A percentile compares a stretch with the other conserved stretches of the same genome.
Evolutionary conservation across 2,888 invertebrate species (phyloP).

Genomic region (Eucera pruinosa): DNA sequence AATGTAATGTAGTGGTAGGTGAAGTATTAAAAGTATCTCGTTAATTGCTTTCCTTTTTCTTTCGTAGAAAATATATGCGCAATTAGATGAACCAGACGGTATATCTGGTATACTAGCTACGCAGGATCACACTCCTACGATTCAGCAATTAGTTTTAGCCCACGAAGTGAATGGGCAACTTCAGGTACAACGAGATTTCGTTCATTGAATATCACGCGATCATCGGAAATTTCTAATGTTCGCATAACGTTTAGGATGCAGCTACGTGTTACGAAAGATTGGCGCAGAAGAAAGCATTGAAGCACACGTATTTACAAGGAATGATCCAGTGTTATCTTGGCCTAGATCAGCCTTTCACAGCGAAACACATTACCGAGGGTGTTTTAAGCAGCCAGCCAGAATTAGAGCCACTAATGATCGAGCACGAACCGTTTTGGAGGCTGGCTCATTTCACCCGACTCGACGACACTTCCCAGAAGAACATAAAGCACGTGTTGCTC

Average conservation of each 20-base stretch:
- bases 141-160: slow-evolving; percentile 93
- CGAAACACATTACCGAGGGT: slow-evolving; percentile 90
- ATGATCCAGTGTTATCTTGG: slow-evolving; percentile 94
- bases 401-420: slow-evolving; percentile 87
- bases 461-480: slow-evolving; percentile 84
- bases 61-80: slow-evolving; percentile 91
- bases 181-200: slow-evolving; percentile 82
- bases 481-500: slow-evolving; percentile 79
- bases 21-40: too few relatives aligned
- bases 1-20: too few relatives aligned
- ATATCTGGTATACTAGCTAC: slow-evolving; percentile 92
- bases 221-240: not conserved
- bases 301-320: slow-evolving; percentile 86
- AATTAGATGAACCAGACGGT: slow-evolving; percentile 95
- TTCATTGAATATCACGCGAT: not conserved
- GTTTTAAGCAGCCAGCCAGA: slow-evolving; percentile 87
- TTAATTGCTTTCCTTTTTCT: too few relatives aligned
- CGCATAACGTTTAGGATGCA: slow-evolving; percentile 87
- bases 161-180: slow-evolving; percentile 93
- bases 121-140: slow-evolving; percentile 90
- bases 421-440: slow-evolving; percentile 94
- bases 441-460: slow-evolving; percentile 93
- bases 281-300: slow-evolving; percentile 86
- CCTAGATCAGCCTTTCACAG: slow-evolving; percentile 94
- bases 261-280: slow-evolving; percentile 95